These are phyloP conservation scores for Lutjanus erythropterus DNA, from an alignment of 2,113 vertebrate genomes.

Conservation along the genomic window DNA sequence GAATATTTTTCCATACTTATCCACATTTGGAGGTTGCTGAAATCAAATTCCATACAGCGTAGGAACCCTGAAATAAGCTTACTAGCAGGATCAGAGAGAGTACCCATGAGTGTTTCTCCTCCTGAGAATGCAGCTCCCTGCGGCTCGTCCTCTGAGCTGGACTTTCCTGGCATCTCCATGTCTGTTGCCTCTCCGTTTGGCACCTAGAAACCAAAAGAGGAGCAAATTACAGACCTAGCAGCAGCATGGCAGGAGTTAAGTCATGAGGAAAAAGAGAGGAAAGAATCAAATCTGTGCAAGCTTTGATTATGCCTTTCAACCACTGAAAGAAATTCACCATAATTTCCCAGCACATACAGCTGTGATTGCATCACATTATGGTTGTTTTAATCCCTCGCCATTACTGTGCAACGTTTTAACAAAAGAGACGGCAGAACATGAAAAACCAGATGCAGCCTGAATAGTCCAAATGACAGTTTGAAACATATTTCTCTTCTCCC, in stretches of 20 bases:
- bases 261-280: neutral
- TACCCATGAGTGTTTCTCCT: constrained; percentile 87
- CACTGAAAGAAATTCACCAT: neutral
- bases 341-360: neutral
- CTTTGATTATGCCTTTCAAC: constrained; percentile 2
- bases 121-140: constrained; percentile 78
- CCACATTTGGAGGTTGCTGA: too few species aligned
- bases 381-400: neutral
- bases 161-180: constrained; percentile 84
- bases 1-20: too few species aligned
- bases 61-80: neutral
- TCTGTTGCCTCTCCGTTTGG: constrained; percentile 86
- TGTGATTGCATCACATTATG: neutral
- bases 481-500: too few species aligned
- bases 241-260: neutral
- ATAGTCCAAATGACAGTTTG: too few species aligned
- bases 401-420: neutral
- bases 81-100: constrained; percentile 28
- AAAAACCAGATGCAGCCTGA: neutral
- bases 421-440: neutral
- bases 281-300: neutral
- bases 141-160: constrained; percentile 82
- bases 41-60: too few species aligned
- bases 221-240: neutral
- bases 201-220: constrained; percentile 79